These are phyloP conservation scores for Felis catus DNA, from an alignment of 2,113 vertebrate species.

Conservation along the genomic window DNA sequence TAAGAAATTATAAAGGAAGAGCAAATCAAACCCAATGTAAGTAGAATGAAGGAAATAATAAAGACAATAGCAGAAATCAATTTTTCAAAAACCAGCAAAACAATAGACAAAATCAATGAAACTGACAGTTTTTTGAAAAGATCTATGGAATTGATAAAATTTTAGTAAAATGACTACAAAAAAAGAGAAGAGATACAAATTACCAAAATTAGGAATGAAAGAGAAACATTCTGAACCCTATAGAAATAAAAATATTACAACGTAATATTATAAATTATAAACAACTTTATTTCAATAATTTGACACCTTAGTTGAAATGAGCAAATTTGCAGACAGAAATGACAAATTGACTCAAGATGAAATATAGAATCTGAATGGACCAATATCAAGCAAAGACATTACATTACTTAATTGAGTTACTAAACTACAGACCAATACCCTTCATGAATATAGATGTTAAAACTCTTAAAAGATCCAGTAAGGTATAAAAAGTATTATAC, in stretches of 20 bases:
- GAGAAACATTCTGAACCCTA: background rate
- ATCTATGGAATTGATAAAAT: background rate
- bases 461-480: background rate
- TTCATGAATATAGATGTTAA: conserved; percentile 21
- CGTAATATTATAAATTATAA: background rate
- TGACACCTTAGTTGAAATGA: background rate
- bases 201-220: conserved; percentile 28
- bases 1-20: background rate
- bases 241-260: background rate
- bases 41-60: background rate
- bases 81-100: background rate
- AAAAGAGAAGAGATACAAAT: background rate
- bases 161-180: background rate
- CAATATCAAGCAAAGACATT: background rate
- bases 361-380: conserved; percentile 3
- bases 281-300: background rate
- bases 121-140: background rate
- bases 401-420: background rate
- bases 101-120: background rate
- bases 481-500: background rate
- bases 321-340: background rate
- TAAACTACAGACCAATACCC: background rate
- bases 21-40: background rate
- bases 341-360: background rate
- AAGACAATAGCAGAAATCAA: background rate